Conservation (phyloP, 2,113 vertebrate genomes). For the Pongo abelii region DNA sequence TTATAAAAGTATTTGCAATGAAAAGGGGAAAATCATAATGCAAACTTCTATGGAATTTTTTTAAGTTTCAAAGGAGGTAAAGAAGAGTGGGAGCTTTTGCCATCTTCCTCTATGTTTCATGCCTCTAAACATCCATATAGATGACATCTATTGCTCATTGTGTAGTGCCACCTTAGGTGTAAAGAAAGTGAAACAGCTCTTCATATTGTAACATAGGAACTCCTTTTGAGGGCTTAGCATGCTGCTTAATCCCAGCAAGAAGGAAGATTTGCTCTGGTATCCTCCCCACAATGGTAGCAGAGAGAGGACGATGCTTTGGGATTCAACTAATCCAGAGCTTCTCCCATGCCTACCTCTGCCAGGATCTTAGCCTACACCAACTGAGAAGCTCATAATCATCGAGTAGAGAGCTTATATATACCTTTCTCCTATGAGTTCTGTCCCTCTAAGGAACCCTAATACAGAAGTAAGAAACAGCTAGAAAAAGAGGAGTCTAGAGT, state of each 20-base stretch:
- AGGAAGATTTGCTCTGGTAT: too few species aligned
- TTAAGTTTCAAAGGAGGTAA: neutral
- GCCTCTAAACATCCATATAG: too few species aligned
- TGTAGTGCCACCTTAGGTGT: neutral
- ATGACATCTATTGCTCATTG: neutral
- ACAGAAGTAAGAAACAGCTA: neutral
- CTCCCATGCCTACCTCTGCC: neutral
- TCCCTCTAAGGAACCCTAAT: too few species aligned
- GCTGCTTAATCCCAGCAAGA: neutral
- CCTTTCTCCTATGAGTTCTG: too few species aligned
- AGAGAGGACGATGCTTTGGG: neutral
- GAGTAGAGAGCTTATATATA: too few species aligned
- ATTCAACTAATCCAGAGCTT: neutral
- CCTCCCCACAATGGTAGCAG: neutral
- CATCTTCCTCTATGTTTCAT: fast-evolving
- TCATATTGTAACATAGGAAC: fast-evolving
- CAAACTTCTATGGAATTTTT: neutral
- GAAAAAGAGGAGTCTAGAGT: neutral
- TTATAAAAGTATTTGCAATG: neutral
- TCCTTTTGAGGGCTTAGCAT: neutral
- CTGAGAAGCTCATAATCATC: neutral
- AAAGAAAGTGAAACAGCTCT: neutral
- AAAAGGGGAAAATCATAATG: neutral
- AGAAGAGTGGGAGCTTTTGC: neutral
- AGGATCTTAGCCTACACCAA: neutral